phyloP scores from a whole-genome alignment of 1,140 invertebrate species.

The Riptortus pedestris region DNA sequence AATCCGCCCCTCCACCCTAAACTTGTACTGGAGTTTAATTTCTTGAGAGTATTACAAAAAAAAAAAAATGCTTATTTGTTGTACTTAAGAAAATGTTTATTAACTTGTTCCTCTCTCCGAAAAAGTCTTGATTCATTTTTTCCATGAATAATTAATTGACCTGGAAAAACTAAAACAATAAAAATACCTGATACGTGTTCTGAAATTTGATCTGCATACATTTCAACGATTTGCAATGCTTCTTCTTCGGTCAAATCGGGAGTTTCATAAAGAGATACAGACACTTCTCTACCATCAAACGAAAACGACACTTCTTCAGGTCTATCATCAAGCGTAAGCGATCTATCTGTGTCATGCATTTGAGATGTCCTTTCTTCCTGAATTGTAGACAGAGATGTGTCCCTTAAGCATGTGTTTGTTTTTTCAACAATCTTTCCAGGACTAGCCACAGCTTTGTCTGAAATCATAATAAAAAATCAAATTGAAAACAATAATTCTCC shows the following conservation, averaged over 20 bases:
- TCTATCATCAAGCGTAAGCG: conserved; percentile 62
- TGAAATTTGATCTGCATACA: conserved; percentile 84
- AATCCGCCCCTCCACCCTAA: too few relatives aligned
- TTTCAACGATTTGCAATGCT: conserved; percentile 80
- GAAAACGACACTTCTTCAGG: conserved; percentile 77
- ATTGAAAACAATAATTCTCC: background rate
- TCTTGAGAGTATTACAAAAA: too few relatives aligned
- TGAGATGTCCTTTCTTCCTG: conserved; percentile 82
- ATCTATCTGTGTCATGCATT: conserved; percentile 68
- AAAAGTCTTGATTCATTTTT: too few relatives aligned
- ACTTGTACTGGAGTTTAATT: too few relatives aligned
- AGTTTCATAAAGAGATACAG: conserved; percentile 80
- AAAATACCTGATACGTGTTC: conserved; percentile 74
- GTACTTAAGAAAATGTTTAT: too few relatives aligned
- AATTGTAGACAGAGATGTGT: conserved; percentile 76
- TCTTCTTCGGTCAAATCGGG: conserved; percentile 84
- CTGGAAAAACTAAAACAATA: too few relatives aligned
- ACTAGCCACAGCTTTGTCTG: background rate
- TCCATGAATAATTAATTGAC: too few relatives aligned
- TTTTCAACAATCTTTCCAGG: conserved; percentile 1
- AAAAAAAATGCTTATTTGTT: too few relatives aligned
- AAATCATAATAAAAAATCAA: background rate
- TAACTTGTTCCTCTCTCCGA: too few relatives aligned
- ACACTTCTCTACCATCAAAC: conserved; percentile 83
- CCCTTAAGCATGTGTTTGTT: conserved; percentile 37